Evolutionary conservation across 2,113 vertebrate genomes (phyloP).

Genomic region (Boulengeromyrus knoepffleri): DNA sequence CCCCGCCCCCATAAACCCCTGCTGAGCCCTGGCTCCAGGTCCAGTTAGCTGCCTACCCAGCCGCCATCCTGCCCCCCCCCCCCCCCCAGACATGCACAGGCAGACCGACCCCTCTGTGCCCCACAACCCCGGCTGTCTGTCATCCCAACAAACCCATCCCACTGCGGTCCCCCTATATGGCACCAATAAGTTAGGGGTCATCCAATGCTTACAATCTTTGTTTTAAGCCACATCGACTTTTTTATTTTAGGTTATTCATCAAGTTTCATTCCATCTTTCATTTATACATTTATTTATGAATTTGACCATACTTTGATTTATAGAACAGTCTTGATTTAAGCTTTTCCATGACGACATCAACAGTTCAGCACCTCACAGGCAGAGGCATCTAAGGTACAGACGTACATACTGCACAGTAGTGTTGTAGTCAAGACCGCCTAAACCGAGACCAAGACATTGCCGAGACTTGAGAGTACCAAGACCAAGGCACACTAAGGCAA

Average conservation of each 20-base stretch:
- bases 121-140: not conserved
- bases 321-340: not conserved
- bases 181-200: not conserved
- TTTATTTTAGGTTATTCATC: not conserved
- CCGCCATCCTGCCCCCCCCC: not conserved
- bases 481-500: no score
- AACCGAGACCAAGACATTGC: no score
- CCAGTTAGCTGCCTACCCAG: not conserved
- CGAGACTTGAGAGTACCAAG: no score
- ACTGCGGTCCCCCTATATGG: not conserved
- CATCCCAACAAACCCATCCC: not conserved
- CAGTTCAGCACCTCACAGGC: not conserved
- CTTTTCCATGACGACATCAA: not conserved
- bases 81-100: not conserved
- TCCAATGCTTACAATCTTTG: not conserved
- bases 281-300: not conserved
- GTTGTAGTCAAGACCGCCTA: no score
- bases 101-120: not conserved
- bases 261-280: not conserved
- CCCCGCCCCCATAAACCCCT: not conserved
- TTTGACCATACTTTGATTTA: not conserved
- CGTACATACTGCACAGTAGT: not conserved
- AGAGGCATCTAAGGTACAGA: not conserved
- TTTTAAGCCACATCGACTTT: not conserved
- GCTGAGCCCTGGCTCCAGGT: constrained; percentile 1